Base-by-base conservation (phyloP, 2,113 vertebrate species). In the Nansenia antarctica region DNA sequence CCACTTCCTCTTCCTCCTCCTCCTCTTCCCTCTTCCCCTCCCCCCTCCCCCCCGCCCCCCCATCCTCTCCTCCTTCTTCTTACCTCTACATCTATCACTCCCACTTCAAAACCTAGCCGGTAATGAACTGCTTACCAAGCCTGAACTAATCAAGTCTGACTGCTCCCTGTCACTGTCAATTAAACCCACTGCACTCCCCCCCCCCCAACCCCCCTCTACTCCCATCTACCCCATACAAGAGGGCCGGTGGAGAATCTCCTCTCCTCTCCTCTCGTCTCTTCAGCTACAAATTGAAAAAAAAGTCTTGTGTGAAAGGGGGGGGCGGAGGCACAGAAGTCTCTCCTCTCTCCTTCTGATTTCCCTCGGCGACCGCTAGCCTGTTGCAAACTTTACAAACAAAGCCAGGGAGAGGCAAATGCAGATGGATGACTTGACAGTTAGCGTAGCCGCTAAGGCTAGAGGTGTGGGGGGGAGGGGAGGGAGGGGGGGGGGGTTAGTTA, bases 81-180 rank as follows among this genome's bases (percentile, higher is more conserved):
- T n/a, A n/a, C 59, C 18, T 70, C 67, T 49, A 32, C 54, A 31
- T 37, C 72, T 27, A 29, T 22, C 67, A 29, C 29, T 75, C 26
- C 68, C 67, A 61, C 72, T 63, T 67, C 80, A 71, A 82, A 80
- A 83, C 79, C 80, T 73, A 67, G 71, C 70, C 72, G 82, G 75
- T 89, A 91, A 92, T 91, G 88, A 92, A 91, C 86, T 89, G 87
- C 87, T 91, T 90, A 90, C 85, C 80, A 89, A 88, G 81, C 83
- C 89, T 88, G 85, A 90, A 91, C 90, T 91, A 92, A 92, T 92
- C 90, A 87, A 84, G 76, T 86, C 88, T 90, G 91, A 92, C 91
- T 88, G 86, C 86, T 90, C 84, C 89, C 86, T 91, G 91, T 92
- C 91, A 90, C 82, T 91, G 87, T 90, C 90, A 91, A 91, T 92